Evolutionary conservation across 2,888 invertebrate species (phyloP).

Genomic region (Dyspetes luteomarginatus): DNA sequence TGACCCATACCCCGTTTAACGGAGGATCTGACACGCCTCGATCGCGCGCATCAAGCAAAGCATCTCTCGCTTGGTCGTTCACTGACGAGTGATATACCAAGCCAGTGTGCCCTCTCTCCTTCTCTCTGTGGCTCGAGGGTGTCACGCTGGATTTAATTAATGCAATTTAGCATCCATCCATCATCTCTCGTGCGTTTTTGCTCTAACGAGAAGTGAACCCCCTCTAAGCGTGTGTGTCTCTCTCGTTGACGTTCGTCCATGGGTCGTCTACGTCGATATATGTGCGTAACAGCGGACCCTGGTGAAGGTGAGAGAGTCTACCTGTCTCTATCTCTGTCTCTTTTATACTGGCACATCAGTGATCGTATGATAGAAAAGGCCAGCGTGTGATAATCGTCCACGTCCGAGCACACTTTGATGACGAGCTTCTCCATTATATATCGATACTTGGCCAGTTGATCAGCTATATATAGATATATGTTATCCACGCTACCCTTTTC

Average conservation of each 20-base stretch:
- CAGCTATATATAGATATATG: conserved; percentile 16
- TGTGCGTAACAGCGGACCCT: conserved; percentile 22
- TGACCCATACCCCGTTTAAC: conserved; percentile 80
- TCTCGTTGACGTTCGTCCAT: conserved; percentile 48
- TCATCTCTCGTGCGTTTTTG: conserved; percentile 82
- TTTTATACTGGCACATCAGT: conserved; percentile 1
- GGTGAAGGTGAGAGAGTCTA: conserved; percentile 26
- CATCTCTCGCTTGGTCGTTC: conserved; percentile 72
- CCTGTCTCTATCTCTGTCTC: background rate
- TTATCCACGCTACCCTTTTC: conserved; percentile 37
- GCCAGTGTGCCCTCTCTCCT: conserved; percentile 1
- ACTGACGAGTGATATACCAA: conserved; percentile 67
- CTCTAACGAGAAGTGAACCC: conserved; percentile 78
- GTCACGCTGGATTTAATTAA: conserved; percentile 83
- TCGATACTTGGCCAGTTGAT: conserved; percentile 76
- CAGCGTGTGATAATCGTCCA: conserved; percentile 54
- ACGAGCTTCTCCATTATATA: conserved; percentile 78
- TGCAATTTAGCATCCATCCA: conserved; percentile 83
- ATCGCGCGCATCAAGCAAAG: conserved; percentile 71
- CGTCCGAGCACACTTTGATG: conserved; percentile 77
- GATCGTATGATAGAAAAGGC: conserved; percentile 36
- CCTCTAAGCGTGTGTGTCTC: conserved; percentile 46
- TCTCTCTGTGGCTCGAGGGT: conserved; percentile 68
- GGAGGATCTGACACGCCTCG: conserved; percentile 74
- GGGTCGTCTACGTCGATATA: conserved; percentile 49